These are phyloP conservation scores for Drosophila nr. fundita DNA, from an alignment of 2,888 invertebrate genomes.

Conservation along the genomic window DNA sequence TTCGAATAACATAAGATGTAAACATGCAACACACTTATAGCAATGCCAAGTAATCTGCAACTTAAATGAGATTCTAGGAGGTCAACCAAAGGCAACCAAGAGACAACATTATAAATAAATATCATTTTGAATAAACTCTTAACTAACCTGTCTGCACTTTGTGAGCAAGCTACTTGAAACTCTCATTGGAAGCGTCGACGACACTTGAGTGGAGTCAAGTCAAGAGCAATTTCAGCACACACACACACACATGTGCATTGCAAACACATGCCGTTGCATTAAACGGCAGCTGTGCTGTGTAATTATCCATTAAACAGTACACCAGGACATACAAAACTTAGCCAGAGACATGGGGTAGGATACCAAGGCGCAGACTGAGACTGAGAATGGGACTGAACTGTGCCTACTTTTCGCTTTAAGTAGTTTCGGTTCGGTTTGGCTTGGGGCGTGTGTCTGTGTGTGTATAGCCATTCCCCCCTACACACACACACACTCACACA, in stretches of 20 bases:
- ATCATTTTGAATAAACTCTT: conserved; percentile 77
- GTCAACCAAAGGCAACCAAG: conserved; percentile 43
- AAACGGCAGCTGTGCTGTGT: conserved; percentile 71
- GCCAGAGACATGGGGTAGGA: conserved; percentile 12
- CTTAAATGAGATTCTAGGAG: conserved; percentile 70
- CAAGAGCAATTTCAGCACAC: conserved; percentile 63
- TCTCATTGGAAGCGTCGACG: conserved; percentile 37
- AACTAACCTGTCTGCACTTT: conserved; percentile 80
- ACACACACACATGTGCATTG: conserved; percentile 15
- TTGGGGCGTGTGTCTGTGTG: conserved; percentile 24
- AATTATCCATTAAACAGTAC: conserved; percentile 77
- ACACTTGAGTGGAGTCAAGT: conserved; percentile 63
- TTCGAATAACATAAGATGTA: neutral
- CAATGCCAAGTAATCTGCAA: conserved; percentile 71
- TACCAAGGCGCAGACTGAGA: conserved; percentile 2
- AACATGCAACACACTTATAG: conserved; percentile 26
- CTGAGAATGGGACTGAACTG: conserved; percentile 40
- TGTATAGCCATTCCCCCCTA: neutral
- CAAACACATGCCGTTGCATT: conserved; percentile 44
- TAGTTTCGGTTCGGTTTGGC: conserved; percentile 63
- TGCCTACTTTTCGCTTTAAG: conserved; percentile 73
- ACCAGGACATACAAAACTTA: conserved; percentile 50
- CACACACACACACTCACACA: neutral
- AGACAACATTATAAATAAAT: conserved; percentile 76
- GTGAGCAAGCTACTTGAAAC: conserved; percentile 50